These are phyloP conservation scores for Stichodactyla helianthus DNA, from an alignment of 64 coral and sea anemone species.

Conservation along the genomic window DNA sequence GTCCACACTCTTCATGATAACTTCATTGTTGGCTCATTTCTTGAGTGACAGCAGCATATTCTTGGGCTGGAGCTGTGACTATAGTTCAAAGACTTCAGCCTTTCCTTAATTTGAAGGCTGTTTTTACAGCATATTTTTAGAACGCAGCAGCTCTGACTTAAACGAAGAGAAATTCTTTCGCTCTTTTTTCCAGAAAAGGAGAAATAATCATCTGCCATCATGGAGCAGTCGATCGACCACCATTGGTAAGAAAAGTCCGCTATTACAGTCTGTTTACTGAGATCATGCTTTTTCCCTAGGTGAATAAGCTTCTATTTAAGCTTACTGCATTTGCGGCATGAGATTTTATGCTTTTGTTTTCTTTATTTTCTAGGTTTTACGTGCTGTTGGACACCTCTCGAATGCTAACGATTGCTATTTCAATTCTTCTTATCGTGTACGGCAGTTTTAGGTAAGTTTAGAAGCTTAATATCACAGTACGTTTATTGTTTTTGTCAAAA, in stretches of 20 bases:
- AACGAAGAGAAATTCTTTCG: background rate
- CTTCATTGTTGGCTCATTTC: background rate
- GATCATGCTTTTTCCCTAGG: background rate
- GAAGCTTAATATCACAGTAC: background rate
- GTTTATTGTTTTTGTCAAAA: no score
- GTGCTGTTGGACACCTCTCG: constrained; percentile 84
- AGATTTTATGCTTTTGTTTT: background rate
- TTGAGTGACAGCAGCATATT: background rate
- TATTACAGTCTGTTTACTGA: background rate
- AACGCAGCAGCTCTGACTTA: background rate
- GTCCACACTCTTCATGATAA: background rate
- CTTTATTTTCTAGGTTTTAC: constrained; percentile 69
- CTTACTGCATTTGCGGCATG: background rate
- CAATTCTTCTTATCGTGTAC: constrained; percentile 88
- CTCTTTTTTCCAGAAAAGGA: background rate
- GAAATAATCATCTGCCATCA: background rate
- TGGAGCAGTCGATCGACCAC: constrained; percentile 10
- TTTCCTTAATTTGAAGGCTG: background rate
- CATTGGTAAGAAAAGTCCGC: constrained; percentile 13
- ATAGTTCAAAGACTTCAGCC: background rate
- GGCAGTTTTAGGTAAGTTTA: constrained; percentile 85
- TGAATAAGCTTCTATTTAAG: background rate
- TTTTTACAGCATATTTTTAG: background rate
- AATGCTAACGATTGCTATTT: constrained; percentile 84
- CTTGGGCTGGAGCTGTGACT: background rate